A percentile compares a stretch with the other conserved stretches of the same genome.
phyloP scores from a whole-genome alignment of 2,797 vertebrate genomes.

The Microctenopoma steveboyesi region DNA sequence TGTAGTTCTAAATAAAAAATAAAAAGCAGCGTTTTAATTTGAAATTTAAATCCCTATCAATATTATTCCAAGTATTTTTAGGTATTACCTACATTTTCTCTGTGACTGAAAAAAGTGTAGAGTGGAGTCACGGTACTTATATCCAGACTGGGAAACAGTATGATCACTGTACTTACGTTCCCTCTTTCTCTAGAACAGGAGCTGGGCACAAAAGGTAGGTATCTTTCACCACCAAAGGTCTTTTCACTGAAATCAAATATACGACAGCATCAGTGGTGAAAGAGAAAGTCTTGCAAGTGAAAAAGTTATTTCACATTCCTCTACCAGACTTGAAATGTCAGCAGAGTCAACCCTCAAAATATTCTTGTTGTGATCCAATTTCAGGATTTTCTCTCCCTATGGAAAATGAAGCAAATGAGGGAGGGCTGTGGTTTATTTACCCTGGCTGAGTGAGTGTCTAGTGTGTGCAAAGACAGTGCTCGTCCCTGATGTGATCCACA shows the following conservation, averaged over 20 bases:
- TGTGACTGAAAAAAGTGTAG: neutral
- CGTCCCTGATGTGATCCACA: conserved; percentile 71
- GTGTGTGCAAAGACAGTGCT: conserved; percentile 58
- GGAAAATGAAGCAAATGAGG: conserved; percentile 72
- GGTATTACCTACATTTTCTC: neutral
- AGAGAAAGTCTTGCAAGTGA: conserved; percentile 18
- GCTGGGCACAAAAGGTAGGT: conserved; percentile 95
- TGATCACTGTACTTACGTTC: conserved; percentile 86
- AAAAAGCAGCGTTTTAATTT: no score
- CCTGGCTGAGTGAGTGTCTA: conserved; percentile 70
- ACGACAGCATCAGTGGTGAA: conserved; percentile 4
- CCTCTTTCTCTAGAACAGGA: conserved; percentile 90
- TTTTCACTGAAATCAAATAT: conserved; percentile 85
- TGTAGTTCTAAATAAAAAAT: no score
- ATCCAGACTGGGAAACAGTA: no score
- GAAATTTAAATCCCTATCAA: neutral
- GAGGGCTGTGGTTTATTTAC: conserved; percentile 71
- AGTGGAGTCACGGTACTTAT: no score
- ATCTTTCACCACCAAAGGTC: conserved; percentile 92
- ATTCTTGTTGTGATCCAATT: conserved; percentile 62
- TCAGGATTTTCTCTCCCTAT: conserved; percentile 68
- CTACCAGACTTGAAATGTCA: conserved; percentile 28
- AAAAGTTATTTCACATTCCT: conserved; percentile 21
- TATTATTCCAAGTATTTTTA: neutral
- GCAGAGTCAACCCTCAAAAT: conserved; percentile 47